Conservation (phyloP, 2,797 vertebrate genomes). For the Schizothorax lantsangensis region DNA sequence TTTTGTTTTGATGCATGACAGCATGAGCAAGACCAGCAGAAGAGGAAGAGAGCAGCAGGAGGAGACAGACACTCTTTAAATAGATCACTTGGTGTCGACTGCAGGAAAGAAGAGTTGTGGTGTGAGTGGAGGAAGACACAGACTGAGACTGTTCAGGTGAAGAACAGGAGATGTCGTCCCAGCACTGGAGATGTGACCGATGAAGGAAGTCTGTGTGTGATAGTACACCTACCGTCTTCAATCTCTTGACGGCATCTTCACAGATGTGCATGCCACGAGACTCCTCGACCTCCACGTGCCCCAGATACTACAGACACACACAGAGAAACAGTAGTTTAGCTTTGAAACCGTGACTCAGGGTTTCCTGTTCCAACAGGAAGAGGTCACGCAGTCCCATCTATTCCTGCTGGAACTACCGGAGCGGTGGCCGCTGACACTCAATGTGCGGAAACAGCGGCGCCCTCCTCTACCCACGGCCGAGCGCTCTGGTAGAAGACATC, state of each 20-base stretch:
- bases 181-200: constrained; percentile 26
- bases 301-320: constrained; percentile 86
- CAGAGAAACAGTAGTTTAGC: constrained; percentile 30
- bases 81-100: background rate
- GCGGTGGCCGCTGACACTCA: background rate
- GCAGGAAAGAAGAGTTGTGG: background rate
- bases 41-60: constrained; percentile 8
- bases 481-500: constrained; percentile 64
- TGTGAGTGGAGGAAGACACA: background rate
- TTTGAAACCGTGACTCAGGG: constrained; percentile 12
- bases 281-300: constrained; percentile 98
- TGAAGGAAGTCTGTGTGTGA: constrained; percentile 43
- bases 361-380: constrained; percentile 21
- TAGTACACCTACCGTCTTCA: constrained; percentile 93
- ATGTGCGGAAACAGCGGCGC: constrained; percentile 17
- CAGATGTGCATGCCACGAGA: constrained; percentile 99
- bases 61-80: constrained; percentile 18
- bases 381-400: background rate
- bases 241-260: constrained; percentile 97
- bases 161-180: background rate
- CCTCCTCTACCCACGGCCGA: background rate
- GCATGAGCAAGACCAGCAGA: background rate
- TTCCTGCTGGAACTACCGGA: background rate
- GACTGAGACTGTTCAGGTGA: constrained; percentile 1
- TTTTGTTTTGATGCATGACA: background rate